A percentile compares a stretch with the other conserved stretches of the same genome.
Conservation (phyloP, 2,797 vertebrate species). For the Parauchenoglanis punctatus region DNA sequence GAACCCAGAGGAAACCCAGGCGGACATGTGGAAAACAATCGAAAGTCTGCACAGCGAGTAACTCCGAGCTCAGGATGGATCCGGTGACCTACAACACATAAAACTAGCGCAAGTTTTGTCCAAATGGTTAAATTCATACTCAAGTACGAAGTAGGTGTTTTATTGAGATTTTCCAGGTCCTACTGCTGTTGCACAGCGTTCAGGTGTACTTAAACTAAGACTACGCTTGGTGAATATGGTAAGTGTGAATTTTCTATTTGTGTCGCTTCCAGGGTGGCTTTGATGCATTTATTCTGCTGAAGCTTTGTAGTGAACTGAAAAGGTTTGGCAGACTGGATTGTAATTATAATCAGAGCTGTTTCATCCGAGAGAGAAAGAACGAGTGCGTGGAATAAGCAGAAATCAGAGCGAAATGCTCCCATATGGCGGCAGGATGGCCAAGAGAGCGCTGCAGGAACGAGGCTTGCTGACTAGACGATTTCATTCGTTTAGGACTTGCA, state of each 20-base stretch:
- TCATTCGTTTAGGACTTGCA: neutral
- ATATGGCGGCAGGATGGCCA: constrained; percentile 30
- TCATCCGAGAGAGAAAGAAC: constrained; percentile 35
- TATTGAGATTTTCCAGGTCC: neutral
- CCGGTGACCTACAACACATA: neutral
- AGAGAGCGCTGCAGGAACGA: constrained; percentile 17
- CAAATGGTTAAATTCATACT: neutral
- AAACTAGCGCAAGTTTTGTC: neutral
- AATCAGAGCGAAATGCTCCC: constrained; percentile 38
- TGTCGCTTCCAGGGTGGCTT: constrained; percentile 19
- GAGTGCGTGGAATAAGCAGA: constrained; percentile 2
- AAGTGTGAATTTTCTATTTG: constrained; percentile 10
- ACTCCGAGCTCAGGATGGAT: neutral
- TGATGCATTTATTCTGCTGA: constrained; percentile 28
- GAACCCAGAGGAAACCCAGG: neutral
- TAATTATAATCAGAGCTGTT: constrained; percentile 40
- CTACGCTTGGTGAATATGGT: neutral
- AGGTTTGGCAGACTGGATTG: constrained; percentile 34
- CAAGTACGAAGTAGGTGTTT: neutral
- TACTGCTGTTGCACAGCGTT: neutral
- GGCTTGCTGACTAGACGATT: constrained; percentile 28
- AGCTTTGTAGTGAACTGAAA: constrained; percentile 41
- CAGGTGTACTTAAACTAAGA: neutral
- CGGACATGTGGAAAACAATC: neutral
- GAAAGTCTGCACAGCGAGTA: neutral